Conservation (phyloP, 2,113 vertebrate genomes). For the Caloenas nicobarica region DNA sequence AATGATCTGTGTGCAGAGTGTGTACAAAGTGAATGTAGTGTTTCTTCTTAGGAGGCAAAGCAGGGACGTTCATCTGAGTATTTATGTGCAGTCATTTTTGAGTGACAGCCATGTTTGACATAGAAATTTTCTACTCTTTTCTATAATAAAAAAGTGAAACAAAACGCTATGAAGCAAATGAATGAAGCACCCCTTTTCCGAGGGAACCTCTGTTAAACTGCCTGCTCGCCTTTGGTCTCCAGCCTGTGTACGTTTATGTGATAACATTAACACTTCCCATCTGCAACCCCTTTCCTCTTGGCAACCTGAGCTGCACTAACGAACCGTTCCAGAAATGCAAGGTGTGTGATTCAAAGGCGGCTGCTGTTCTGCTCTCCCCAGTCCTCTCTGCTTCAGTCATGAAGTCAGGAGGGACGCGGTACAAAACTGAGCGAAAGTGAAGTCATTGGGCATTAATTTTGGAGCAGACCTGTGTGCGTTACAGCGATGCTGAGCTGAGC, state of each 20-base stretch:
- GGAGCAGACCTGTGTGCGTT: not conserved
- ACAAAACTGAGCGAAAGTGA: not conserved
- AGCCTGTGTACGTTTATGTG: rapidly evolving
- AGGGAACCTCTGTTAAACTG: not conserved
- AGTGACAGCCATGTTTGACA: not conserved
- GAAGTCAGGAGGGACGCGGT: not conserved
- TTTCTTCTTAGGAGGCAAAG: rapidly evolving
- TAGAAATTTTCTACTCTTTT: not conserved
- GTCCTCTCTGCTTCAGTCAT: not conserved
- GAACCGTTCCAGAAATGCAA: rapidly evolving
- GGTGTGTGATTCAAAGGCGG: not conserved
- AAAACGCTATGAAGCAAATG: not conserved
- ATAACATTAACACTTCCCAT: not conserved
- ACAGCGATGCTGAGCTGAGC: rapidly evolving
- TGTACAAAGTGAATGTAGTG: rapidly evolving
- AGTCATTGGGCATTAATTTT: not conserved
- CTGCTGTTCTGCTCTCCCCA: not conserved
- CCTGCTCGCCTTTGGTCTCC: not conserved
- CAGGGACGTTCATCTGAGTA: not conserved
- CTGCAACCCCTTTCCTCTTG: not conserved
- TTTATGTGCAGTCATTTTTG: not conserved
- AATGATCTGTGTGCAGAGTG: rapidly evolving
- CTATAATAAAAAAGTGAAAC: not conserved
- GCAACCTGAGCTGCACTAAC: rapidly evolving
- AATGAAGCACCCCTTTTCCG: not conserved